phyloP scores from a whole-genome alignment of 2,888 invertebrate genomes.

The Pandemis corylana region DNA sequence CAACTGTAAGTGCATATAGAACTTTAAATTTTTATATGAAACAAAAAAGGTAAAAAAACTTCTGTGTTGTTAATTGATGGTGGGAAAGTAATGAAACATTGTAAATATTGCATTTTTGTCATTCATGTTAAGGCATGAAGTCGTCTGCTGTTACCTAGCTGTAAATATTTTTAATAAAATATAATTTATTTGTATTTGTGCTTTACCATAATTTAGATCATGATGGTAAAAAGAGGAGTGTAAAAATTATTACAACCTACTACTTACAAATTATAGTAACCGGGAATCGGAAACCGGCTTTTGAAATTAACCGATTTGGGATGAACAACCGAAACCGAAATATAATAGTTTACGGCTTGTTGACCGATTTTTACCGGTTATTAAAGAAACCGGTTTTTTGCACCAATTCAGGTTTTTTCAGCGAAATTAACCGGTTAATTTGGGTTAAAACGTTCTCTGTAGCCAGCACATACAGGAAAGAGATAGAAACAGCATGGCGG shows the following conservation, averaged over 20 bases:
- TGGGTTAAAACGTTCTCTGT: no score
- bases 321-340: no score
- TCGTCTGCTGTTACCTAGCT: conserved; percentile 11
- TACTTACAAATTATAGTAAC: no score
- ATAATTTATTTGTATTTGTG: conserved; percentile 24
- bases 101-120: conserved; percentile 35
- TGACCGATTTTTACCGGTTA: no score
- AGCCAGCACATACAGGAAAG: no score
- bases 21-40: conserved; percentile 20
- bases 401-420: no score
- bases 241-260: not conserved
- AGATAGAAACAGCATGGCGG: no score
- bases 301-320: no score
- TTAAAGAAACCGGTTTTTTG: no score
- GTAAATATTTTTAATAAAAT: conserved; percentile 35
- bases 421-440: no score
- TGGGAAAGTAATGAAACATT: conserved; percentile 18
- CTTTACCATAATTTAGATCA: not conserved
- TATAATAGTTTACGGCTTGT: no score
- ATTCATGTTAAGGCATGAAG: conserved; percentile 14
- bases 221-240: not conserved
- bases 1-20: not conserved
- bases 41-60: conserved; percentile 1
- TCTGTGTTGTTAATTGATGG: conserved; percentile 5
- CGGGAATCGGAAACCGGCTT: no score